These are phyloP conservation scores for Cheilosia scutellata DNA, from an alignment of 2,888 invertebrate species.

Conservation along the genomic window DNA sequence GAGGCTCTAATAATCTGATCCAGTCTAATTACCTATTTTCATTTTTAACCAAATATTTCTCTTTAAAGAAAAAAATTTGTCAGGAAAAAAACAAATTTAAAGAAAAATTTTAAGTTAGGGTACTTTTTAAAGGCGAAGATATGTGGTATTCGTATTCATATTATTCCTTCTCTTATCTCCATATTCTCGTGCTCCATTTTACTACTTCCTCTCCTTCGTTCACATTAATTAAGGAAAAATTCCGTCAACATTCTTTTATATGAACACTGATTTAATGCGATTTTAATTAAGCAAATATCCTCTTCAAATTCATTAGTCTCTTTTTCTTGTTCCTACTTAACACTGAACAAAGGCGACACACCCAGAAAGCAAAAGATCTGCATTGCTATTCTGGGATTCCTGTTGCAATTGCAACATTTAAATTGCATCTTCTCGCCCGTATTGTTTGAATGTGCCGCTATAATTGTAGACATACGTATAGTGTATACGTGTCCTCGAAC, in stretches of 20 bases:
- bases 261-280: slow-evolving; percentile 32
- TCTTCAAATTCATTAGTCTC: slow-evolving; percentile 48
- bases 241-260: neutral
- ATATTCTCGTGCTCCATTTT: no score
- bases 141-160: no score
- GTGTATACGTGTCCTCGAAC: neutral
- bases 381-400: slow-evolving; percentile 8
- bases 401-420: slow-evolving; percentile 42
- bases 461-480: neutral
- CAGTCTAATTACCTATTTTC: no score
- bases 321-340: slow-evolving; percentile 17
- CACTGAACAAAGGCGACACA: slow-evolving; percentile 1
- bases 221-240: neutral
- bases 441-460: slow-evolving; percentile 35
- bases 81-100: no score
- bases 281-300: slow-evolving; percentile 58
- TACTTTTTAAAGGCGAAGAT: no score
- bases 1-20: no score
- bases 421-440: slow-evolving; percentile 10
- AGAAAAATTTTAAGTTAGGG: no score
- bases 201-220: neutral
- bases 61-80: no score
- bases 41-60: no score
- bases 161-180: no score
- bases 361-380: neutral